phyloP scores from a whole-genome alignment of 2,888 invertebrate species.

The Agrochola circellaris region DNA sequence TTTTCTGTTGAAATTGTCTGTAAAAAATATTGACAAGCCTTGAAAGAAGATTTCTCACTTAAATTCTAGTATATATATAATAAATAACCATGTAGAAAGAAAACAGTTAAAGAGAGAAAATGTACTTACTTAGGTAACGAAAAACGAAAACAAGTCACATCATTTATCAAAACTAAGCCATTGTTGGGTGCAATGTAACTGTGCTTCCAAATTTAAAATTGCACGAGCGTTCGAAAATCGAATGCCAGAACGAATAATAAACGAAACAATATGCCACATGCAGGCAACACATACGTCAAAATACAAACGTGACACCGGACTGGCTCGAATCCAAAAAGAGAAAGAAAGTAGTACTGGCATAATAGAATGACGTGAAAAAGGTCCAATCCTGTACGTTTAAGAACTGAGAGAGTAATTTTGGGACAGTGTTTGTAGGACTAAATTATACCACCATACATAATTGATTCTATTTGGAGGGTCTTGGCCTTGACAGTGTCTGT shows the following conservation, averaged over 20 bases:
- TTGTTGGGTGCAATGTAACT: neutral
- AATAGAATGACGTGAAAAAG: conserved; percentile 2
- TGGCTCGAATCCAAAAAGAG: conserved; percentile 22
- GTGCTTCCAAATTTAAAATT: conserved; percentile 3
- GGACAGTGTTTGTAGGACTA: neutral
- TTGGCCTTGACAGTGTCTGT: neutral
- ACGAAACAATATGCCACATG: conserved; percentile 26
- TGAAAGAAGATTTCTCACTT: neutral
- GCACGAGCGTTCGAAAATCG: neutral
- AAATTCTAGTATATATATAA: neutral
- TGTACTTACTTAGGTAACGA: neutral
- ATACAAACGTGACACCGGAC: conserved; percentile 27
- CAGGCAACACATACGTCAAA: conserved; percentile 37
- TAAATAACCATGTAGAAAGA: neutral
- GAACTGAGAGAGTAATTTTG: neutral
- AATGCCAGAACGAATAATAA: conserved; percentile 20
- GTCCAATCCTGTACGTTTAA: neutral
- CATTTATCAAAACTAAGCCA: neutral
- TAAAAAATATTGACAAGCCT: no score
- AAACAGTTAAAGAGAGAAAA: no score
- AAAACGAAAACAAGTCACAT: neutral
- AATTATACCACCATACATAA: neutral
- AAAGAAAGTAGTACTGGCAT: conserved; percentile 10
- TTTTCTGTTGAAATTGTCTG: no score
- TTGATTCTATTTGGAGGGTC: conserved; percentile 10